These are phyloP conservation scores for Lucifuga dentata DNA, from an alignment of 2,113 vertebrate genomes.

Conservation along the genomic window DNA sequence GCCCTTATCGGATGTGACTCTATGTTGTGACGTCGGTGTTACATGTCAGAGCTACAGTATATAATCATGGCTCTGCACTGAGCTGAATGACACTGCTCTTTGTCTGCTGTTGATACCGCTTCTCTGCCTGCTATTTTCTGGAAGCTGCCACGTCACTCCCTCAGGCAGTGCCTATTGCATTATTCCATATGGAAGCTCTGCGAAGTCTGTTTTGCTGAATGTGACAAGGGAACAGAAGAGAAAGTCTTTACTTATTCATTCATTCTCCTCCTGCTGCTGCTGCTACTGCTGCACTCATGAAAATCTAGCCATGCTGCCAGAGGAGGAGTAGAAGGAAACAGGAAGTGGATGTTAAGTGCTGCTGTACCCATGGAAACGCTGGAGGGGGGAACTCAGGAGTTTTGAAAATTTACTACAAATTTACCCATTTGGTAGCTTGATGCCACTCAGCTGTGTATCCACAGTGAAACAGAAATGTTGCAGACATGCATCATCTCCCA, in stretches of 20 bases:
- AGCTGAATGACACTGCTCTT: slow-evolving; percentile 4
- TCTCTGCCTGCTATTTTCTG: slow-evolving; percentile 30
- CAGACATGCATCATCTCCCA: slow-evolving; percentile 3
- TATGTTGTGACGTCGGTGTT: neutral
- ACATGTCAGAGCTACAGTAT: slow-evolving; percentile 37
- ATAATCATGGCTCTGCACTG: slow-evolving; percentile 17
- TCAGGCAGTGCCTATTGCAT: slow-evolving; percentile 35
- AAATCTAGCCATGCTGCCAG: slow-evolving; percentile 23
- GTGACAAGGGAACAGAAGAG: slow-evolving; percentile 35
- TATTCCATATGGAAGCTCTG: slow-evolving; percentile 61
- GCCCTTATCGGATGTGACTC: slow-evolving; percentile 7
- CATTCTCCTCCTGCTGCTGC: slow-evolving; percentile 40
- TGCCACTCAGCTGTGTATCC: slow-evolving; percentile 26
- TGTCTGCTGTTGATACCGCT: slow-evolving; percentile 12
- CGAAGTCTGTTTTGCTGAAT: slow-evolving; percentile 46
- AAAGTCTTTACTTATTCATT: slow-evolving; percentile 77
- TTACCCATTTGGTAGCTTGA: slow-evolving; percentile 23
- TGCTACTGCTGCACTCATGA: slow-evolving; percentile 45
- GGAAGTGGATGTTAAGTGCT: slow-evolving; percentile 71
- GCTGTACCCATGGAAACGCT: slow-evolving; percentile 51
- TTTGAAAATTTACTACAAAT: slow-evolving; percentile 16
- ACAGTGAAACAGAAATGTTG: neutral
- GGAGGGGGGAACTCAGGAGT: slow-evolving; percentile 14
- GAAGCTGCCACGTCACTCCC: slow-evolving; percentile 16
- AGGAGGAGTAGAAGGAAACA: slow-evolving; percentile 58